Evolutionary conservation across 92 coral and sea anemone species (phyloP).

Genomic region (Zoanthus sansibaricus): DNA sequence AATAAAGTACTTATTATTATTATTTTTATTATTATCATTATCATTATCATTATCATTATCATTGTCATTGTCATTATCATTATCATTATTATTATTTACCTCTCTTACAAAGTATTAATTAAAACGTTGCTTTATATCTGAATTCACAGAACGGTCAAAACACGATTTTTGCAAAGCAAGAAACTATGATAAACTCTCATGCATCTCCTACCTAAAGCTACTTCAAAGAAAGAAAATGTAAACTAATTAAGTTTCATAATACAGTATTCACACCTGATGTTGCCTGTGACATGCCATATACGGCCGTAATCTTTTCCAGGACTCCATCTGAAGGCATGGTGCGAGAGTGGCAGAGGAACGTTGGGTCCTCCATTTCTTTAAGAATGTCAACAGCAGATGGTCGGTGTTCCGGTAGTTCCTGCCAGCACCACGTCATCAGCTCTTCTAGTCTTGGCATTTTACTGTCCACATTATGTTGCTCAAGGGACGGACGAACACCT

Average conservation of each 20-base stretch:
- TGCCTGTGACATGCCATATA: conserved; percentile 75
- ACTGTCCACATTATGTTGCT: conserved; percentile 72
- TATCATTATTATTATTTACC: too few relatives aligned
- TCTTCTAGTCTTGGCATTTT: conserved; percentile 89
- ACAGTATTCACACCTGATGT: conserved; percentile 62
- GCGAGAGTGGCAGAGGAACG: conserved; percentile 91
- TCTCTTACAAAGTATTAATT: too few relatives aligned
- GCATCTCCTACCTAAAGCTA: too few relatives aligned
- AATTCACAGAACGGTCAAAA: too few relatives aligned
- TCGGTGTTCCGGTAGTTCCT: conserved; percentile 80
- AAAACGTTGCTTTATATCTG: too few relatives aligned
- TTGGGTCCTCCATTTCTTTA: conserved; percentile 88
- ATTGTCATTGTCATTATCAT: too few relatives aligned
- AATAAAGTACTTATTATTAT: too few relatives aligned
- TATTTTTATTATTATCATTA: too few relatives aligned
- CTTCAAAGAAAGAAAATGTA: neutral
- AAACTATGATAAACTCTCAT: too few relatives aligned
- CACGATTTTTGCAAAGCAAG: too few relatives aligned
- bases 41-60: too few relatives aligned
- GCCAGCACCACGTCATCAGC: conserved; percentile 90
- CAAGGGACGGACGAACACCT: conserved; percentile 90
- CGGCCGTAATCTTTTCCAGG: conserved; percentile 87
- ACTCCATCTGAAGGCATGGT: conserved; percentile 78
- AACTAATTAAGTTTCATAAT: neutral
- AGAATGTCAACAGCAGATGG: conserved; percentile 84